Base-by-base conservation (phyloP, 2,888 invertebrate species). In the Drosophila austrosaltans region DNA sequence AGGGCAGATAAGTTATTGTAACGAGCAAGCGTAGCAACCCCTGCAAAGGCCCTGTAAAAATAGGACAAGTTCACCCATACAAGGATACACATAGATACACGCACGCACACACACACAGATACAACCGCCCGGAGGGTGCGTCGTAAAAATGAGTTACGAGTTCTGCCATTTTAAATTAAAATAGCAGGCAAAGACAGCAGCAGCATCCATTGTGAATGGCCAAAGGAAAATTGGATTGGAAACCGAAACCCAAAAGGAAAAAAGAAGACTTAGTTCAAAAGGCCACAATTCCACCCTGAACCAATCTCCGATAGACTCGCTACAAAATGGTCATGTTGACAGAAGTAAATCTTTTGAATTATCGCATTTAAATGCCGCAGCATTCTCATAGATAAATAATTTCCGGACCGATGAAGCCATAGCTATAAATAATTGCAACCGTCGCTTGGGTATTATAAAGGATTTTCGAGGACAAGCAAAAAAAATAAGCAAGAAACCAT, bases 301-400 rank as follows among this genome's bases (percentile, higher is more conserved):
- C 7, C 32, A 32, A 73, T 74, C 60, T 63, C 22, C 32, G 32
- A 36, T 1, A 36, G 36, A 30, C 5, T 30, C 6, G 69, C 66
- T 75, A 75, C 83, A 87, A 89, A 90, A 91, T 91, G 82, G 89
- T 88, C 82, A 90, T 91, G 91, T 91, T 91, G 91, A 91, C 91
- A 91, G 90, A 90, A 89, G 89, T 90, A 91, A 91, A 90, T 91
- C 91, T 90, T 83, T 84, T 90, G 89, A 91, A 91, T 91, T 89
- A 91, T 90, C 82, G 88, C 89, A 89, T 87, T 89, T 85, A 87
- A 87, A 81, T 81, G 81, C 85, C 82, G 72, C 89, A 89, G 73
- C 89, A 89, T 79, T 87, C 82, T 85, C 86, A 80, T 86, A 79
- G 79, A 82, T 81, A 81, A 69, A 48, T 48, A 48, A 84, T 77